Percentiles rank a stretch among this genome's conserved stretches.
Conservation (phyloP, 1,140 invertebrate species). For the Hyles vespertilio region DNA sequence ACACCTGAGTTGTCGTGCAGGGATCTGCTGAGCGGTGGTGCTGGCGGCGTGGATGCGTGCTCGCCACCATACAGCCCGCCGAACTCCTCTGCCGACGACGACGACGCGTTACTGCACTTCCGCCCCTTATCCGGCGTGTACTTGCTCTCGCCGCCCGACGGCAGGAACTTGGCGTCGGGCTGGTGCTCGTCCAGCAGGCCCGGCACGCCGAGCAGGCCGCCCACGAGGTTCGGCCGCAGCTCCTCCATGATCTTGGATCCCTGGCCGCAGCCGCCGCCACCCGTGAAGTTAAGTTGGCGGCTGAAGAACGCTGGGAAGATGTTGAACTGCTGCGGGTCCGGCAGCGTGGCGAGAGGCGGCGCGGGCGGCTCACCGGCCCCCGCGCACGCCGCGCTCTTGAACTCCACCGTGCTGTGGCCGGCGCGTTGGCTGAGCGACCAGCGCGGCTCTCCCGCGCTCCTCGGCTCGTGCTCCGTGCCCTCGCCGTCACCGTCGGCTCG, state of each 20-base stretch:
- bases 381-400: conserved; percentile 75
- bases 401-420: conserved; percentile 74
- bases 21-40: conserved; percentile 78
- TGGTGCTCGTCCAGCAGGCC: conserved; percentile 87
- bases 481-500: conserved; percentile 61
- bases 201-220: conserved; percentile 84
- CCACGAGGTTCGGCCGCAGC: conserved; percentile 85
- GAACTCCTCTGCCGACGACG: conserved; percentile 88
- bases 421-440: conserved; percentile 59
- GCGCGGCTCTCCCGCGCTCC: conserved; percentile 56
- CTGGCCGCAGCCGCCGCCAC: conserved; percentile 80
- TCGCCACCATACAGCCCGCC: conserved; percentile 82
- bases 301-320: conserved; percentile 93
- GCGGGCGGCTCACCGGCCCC: conserved; percentile 78
- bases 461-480: conserved; percentile 49
- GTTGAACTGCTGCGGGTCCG: conserved; percentile 87
- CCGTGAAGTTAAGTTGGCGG: conserved; percentile 88
- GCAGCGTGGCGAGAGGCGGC: conserved; percentile 75
- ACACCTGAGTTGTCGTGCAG: conserved; percentile 77
- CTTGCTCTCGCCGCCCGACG: conserved; percentile 69
- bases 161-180: conserved; percentile 75
- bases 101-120: conserved; percentile 85
- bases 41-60: conserved; percentile 77
- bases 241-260: conserved; percentile 88
- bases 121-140: conserved; percentile 78